These are phyloP conservation scores for Zaprionus ghesquierei DNA, from an alignment of 1,140 invertebrate species.

Conservation along the genomic window DNA sequence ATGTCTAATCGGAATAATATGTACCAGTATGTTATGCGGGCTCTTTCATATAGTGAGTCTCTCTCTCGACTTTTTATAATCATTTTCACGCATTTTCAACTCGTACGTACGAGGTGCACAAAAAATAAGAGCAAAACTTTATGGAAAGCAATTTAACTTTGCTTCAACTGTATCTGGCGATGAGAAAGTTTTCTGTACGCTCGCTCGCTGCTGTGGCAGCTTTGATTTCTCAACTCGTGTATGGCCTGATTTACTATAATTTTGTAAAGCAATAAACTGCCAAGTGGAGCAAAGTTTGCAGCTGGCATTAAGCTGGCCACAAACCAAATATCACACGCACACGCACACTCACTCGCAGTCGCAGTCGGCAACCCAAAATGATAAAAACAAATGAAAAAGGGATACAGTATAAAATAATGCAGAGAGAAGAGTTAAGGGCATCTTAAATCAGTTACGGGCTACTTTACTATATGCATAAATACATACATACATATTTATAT, in stretches of 20 bases:
- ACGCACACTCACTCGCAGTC: conserved; percentile 3
- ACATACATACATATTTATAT: too few relatives aligned
- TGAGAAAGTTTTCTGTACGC: conserved; percentile 37
- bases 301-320: conserved; percentile 28
- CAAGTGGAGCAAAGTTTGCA: conserved; percentile 50
- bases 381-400: neutral
- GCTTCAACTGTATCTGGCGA: conserved; percentile 27
- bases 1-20: neutral
- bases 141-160: conserved; percentile 70
- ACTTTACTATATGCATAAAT: neutral
- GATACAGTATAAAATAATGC: neutral
- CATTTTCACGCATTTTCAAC: neutral
- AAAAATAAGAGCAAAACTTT: conserved; percentile 27
- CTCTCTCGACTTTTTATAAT: too few relatives aligned
- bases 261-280: conserved; percentile 67
- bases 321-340: conserved; percentile 26
- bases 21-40: too few relatives aligned
- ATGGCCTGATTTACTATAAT: conserved; percentile 76
- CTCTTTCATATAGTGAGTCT: too few relatives aligned
- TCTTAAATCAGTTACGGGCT: neutral
- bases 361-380: conserved; percentile 45
- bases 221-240: conserved; percentile 69
- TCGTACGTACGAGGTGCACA: neutral
- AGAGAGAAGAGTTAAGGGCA: neutral
- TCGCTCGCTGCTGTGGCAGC: conserved; percentile 45